phyloP scores from a whole-genome alignment of 2,113 vertebrate species.

The Chaetodon trifascialis region DNA sequence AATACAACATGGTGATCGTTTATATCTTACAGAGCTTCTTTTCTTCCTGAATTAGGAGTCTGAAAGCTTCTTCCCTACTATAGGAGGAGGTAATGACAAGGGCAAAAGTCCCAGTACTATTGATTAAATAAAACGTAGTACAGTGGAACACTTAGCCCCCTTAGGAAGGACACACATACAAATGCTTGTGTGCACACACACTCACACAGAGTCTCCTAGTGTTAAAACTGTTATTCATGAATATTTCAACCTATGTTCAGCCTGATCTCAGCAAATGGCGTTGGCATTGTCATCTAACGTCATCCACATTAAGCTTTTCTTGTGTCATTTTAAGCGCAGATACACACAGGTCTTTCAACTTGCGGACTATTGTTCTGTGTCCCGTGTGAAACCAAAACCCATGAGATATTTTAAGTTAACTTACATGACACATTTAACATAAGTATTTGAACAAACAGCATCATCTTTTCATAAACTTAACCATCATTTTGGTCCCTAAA shows the following conservation, averaged over 20 bases:
- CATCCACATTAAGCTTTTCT: too few relatives aligned
- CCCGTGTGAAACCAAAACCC: too few relatives aligned
- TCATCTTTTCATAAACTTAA: too few relatives aligned
- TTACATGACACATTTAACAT: too few relatives aligned
- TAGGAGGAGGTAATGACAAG: not conserved
- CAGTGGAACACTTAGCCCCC: slow-evolving; percentile 22
- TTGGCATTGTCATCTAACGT: too few relatives aligned
- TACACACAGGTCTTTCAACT: too few relatives aligned
- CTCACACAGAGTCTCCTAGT: not conserved
- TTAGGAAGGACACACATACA: slow-evolving; percentile 18
- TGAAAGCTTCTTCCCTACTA: slow-evolving; percentile 17
- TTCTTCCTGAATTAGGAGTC: slow-evolving; percentile 7
- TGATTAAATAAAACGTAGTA: slow-evolving; percentile 36
- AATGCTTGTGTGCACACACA: slow-evolving; percentile 1
- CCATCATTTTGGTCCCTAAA: too few relatives aligned
- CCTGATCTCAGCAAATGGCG: too few relatives aligned
- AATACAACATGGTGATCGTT: not conserved
- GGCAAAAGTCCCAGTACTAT: slow-evolving; percentile 36
- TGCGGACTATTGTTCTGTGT: too few relatives aligned
- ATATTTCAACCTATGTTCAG: slow-evolving; percentile 13
- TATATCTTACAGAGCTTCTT: not conserved
- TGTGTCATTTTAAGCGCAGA: too few relatives aligned
- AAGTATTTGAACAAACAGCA: too few relatives aligned
- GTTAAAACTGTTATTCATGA: slow-evolving; percentile 31
- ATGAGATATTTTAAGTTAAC: too few relatives aligned